Percentiles rank a stretch among this genome's conserved stretches.
These are phyloP conservation scores for Lethenteron reissneri DNA, from an alignment of 2,113 vertebrate genomes.

Conservation along the genomic window DNA sequence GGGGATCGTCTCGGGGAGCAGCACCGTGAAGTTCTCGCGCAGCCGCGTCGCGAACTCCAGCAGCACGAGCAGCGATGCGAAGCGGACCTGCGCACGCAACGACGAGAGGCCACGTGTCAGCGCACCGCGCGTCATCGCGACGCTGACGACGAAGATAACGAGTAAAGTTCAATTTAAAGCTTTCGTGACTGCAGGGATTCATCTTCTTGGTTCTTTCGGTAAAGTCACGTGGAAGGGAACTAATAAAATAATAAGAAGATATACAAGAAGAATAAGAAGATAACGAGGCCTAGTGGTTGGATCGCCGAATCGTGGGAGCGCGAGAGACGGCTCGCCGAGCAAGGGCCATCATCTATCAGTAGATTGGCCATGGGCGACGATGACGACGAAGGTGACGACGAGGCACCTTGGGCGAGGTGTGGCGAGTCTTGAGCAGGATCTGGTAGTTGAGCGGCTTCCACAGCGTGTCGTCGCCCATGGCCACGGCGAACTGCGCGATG, in stretches of 20 bases:
- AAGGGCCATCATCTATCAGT: background rate
- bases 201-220: too few species aligned
- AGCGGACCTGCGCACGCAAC: slow-evolving; percentile 38
- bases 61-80: slow-evolving; percentile 52
- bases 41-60: slow-evolving; percentile 54
- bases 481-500: slow-evolving; percentile 59
- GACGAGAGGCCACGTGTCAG: too few species aligned
- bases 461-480: slow-evolving; percentile 54
- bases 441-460: slow-evolving; percentile 90
- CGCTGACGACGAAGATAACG: too few species aligned
- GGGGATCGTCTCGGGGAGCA: slow-evolving; percentile 77
- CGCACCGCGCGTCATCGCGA: too few species aligned
- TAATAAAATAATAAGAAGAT: too few species aligned
- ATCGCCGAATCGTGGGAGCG: background rate
- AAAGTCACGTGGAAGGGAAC: too few species aligned
- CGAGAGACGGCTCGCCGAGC: background rate
- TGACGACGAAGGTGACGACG: background rate
- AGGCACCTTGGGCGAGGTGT: slow-evolving; percentile 44
- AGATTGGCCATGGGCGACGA: background rate
- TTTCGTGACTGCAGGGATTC: too few species aligned
- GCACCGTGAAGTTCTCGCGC: slow-evolving; percentile 65
- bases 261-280: too few species aligned
- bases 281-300: too few species aligned
- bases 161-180: too few species aligned
- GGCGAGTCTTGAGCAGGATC: slow-evolving; percentile 61